phyloP scores from a whole-genome alignment of 2,113 vertebrate genomes.

The Rhizomys pruinosus region DNA sequence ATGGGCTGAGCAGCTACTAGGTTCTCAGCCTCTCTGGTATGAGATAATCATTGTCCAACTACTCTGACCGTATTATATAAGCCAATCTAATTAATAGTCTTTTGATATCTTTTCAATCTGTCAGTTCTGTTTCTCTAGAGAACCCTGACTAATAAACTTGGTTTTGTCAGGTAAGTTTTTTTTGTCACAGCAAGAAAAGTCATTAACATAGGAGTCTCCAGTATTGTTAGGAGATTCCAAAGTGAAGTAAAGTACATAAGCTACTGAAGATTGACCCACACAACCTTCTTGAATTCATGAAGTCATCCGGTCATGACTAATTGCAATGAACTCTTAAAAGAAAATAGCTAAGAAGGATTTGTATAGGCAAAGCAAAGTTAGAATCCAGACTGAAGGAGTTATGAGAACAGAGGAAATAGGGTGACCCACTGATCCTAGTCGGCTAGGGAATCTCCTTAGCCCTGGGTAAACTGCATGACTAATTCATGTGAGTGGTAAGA shows the following conservation, averaged over 20 bases:
- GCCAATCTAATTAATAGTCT: background rate
- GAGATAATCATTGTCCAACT: background rate
- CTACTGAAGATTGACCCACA: background rate
- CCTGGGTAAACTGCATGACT: background rate
- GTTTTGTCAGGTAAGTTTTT: background rate
- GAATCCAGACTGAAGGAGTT: background rate
- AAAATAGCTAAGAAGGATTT: background rate
- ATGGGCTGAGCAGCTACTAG: background rate
- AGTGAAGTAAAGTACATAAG: background rate
- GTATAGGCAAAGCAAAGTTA: background rate
- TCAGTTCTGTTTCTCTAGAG: background rate
- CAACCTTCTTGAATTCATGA: background rate
- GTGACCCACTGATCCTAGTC: no score
- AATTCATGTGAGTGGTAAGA: background rate
- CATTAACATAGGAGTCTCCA: background rate
- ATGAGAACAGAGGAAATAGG: background rate
- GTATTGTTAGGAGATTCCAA: background rate
- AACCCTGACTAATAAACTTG: no score
- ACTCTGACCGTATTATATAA: background rate
- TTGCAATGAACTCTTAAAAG: background rate
- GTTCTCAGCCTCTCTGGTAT: background rate
- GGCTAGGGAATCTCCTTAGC: no score
- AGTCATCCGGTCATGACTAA: background rate
- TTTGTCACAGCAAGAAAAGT: background rate
- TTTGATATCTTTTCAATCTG: background rate